Evolutionary conservation across 2,797 vertebrate genomes (phyloP).

Genomic region (Chanos chanos): DNA sequence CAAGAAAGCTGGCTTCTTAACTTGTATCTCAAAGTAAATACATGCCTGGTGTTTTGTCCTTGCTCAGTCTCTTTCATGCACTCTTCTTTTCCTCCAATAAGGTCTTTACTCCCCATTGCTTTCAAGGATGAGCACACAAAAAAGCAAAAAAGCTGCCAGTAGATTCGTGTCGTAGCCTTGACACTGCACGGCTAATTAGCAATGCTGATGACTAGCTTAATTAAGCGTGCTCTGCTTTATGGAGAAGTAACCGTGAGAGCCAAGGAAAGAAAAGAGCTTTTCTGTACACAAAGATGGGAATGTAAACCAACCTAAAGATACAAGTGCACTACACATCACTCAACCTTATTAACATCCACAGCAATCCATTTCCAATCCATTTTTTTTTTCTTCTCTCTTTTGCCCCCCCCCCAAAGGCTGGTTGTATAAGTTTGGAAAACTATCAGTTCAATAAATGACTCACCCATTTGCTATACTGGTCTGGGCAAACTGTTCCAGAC

Average conservation of each 20-base stretch:
- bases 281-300: not conserved
- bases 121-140: conserved; percentile 38
- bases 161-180: conserved; percentile 49
- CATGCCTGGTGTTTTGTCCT: not conserved
- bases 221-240: conserved; percentile 53
- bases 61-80: not conserved
- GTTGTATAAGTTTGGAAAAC: no score
- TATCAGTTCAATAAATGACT: no score
- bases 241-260: conserved; percentile 25
- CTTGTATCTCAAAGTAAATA: conserved; percentile 12
- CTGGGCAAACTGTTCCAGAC: no score
- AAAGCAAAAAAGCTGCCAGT: conserved; percentile 30
- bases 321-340: no score
- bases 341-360: no score
- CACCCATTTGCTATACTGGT: no score
- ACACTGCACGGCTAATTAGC: conserved; percentile 64
- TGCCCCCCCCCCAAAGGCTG: no score
- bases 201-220: conserved; percentile 59
- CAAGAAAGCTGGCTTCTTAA: not conserved
- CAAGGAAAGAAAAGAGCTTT: conserved; percentile 25
- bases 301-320: not conserved
- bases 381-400: no score
- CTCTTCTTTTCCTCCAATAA: not conserved
- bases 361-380: no score
- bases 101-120: conserved; percentile 17